Base-by-base conservation (phyloP, 2,113 vertebrate genomes). In the Paralichthys olivaceus region DNA sequence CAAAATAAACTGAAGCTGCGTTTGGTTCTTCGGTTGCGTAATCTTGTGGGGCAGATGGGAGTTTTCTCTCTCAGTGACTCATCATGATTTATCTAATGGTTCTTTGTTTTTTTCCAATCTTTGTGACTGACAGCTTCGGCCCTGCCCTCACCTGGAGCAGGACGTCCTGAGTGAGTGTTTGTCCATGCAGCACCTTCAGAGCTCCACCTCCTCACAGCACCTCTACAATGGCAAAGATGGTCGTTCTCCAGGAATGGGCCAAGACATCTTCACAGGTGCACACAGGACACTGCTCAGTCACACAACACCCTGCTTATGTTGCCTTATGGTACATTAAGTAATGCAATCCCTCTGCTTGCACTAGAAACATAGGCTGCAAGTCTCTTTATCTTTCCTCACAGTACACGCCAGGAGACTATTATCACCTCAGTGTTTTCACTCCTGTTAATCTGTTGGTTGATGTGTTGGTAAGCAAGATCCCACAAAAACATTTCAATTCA, bases 231-330 rank as follows among this genome's bases (percentile, higher is more conserved):
- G 95, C 77, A 97, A 97, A 84, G 95, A 95, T 25, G 87, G 94
- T 5, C 91, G 93, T 67, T 85, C 95, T 75, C 86, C 93, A 8
- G 92, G 84, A 7, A 78, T 95, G 75, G 93, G 93, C 77, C 95
- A 96, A 83, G 97, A 98, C 88, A 94, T 98, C 79, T 96, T 96
- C 85, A 94, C 96, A 96, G 97, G 97, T 97, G 92, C 60, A 28
- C 56, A 61, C 23, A 43, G 14, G 19, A 45, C 2, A 13, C 25
- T 23, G 47, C 54, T 65, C 47, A 23, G 29, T 59, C 34, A 43
- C 58, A 25, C 13, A 32, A 63, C 61, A 65, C 57, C 32, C 49
- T 68, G 19, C 68, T 19, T 53, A 55, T 59, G 5, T 65, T 7
- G 28, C 23, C 26, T 17, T 19, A 56, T 40, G 13, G 43, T 69